phyloP scores from a whole-genome alignment of 92 coral and sea anemone genomes.

The Porites rus region DNA sequence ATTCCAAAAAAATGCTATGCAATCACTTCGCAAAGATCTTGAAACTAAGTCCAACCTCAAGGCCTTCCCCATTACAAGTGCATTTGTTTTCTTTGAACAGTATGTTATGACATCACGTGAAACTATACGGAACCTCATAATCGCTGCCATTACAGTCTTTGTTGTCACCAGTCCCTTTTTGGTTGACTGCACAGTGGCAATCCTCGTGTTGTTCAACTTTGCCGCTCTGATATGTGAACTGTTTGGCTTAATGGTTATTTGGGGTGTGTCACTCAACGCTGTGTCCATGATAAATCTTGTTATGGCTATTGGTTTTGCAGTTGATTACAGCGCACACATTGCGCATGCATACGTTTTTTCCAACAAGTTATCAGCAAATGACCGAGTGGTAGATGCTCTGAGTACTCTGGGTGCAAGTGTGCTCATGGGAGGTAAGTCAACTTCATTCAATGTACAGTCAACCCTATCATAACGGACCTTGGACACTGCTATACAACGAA shows the following conservation, averaged over 20 bases:
- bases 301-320: constrained; percentile 95
- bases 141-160: constrained; percentile 77
- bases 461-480: background rate
- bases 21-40: constrained; percentile 69
- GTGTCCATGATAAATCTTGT: constrained; percentile 94
- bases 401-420: constrained; percentile 94
- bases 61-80: constrained; percentile 65
- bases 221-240: constrained; percentile 85
- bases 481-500: background rate
- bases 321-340: constrained; percentile 96
- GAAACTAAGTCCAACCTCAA: constrained; percentile 62
- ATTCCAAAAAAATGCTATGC: constrained; percentile 71
- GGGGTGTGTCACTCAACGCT: constrained; percentile 89
- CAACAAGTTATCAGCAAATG: constrained; percentile 69
- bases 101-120: constrained; percentile 70
- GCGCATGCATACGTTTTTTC: constrained; percentile 92
- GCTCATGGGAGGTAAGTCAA: constrained; percentile 82
- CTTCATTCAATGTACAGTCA: background rate
- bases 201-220: constrained; percentile 81
- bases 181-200: constrained; percentile 61
- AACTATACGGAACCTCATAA: constrained; percentile 72
- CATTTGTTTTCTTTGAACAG: constrained; percentile 82
- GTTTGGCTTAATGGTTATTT: constrained; percentile 88
- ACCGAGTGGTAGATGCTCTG: constrained; percentile 85
- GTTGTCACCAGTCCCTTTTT: constrained; percentile 81